Base-by-base conservation (phyloP, 2,888 invertebrate genomes). In the Drosophila anomalipes region DNA sequence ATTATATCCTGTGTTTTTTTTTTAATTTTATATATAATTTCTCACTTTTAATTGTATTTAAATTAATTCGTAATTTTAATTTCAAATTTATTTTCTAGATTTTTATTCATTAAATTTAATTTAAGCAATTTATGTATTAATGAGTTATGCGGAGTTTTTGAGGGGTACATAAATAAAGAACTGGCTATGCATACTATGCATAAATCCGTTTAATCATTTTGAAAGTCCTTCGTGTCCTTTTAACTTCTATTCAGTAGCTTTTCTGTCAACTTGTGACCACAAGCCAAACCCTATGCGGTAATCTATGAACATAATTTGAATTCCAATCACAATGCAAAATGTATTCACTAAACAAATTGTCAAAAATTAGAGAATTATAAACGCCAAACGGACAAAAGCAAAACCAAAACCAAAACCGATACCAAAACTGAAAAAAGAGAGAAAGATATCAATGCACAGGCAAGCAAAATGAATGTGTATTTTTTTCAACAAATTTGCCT, bases 291-390 rank as follows among this genome's bases (percentile, higher is more conserved):
- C 32, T 30, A 52, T 54, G 60, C 30, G 56, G 37, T 33, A 66
- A 59, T 39, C 63, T 22, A 32, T 47, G 37, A 16, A 19, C 37
- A 37, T 53, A 49, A 51, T 68, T 52, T 26, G n/a, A 33, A 32
- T 33, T 47, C 14, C 32, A 47, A 33, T 60, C 33, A 4, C 44
- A 52, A 67, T 49, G 39, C 32, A 51, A 72, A 63, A 51, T 37
- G 44, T 58, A 44, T 52, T 37, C 59, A 59, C 52, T 57, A 57
- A 49, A 72, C 62, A 69, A 76, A 79, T 76, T 66, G 60, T 59
- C 49, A 44, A 56, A 78, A 68, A 80, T 70, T 71, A 49, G 66
- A 67, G 79, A 78, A 56, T 57, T 49, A 33, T 69, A 44, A 72
- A 32, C 47, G 37, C 39, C 39, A 60, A 3, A 9, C 30, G 61